Evolutionary conservation across 2,113 vertebrate genomes (phyloP).

Genomic region (Zonotrichia leucophrys): DNA sequence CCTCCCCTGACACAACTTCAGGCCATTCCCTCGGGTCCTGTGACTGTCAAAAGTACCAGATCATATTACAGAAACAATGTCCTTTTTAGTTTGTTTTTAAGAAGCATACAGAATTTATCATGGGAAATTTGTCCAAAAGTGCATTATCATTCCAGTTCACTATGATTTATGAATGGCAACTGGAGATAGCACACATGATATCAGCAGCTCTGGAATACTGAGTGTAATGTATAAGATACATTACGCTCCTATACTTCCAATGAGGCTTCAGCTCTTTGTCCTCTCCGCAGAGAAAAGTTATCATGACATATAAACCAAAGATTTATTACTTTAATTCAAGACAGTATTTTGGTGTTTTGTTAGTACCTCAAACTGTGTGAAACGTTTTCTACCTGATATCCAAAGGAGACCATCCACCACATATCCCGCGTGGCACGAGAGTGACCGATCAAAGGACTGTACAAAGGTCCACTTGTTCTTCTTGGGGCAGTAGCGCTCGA

Average conservation of each 20-base stretch:
- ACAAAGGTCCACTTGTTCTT: slow-evolving; percentile 97
- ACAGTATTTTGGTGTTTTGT: not conserved
- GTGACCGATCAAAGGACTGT: slow-evolving; percentile 93
- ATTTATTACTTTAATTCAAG: not conserved
- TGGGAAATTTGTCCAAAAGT: not conserved
- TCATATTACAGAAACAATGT: not conserved
- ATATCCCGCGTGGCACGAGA: slow-evolving; percentile 94
- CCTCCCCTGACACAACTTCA: not conserved
- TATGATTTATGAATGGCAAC: not conserved
- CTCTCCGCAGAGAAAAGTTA: not conserved
- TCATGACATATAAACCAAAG: not conserved
- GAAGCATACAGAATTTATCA: not conserved
- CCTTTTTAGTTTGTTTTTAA: not conserved
- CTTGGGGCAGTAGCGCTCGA: slow-evolving; percentile 94
- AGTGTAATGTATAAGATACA: not conserved
- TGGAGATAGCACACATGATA: not conserved
- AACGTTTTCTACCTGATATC: slow-evolving; percentile 91
- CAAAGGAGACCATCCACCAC: slow-evolving; percentile 94
- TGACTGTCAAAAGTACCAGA: not conserved
- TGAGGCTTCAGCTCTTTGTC: not conserved
- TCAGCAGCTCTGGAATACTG: not conserved
- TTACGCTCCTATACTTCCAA: not conserved
- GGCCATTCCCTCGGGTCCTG: rapidly evolving
- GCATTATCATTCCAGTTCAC: not conserved
- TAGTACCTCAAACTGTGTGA: slow-evolving; percentile 43